Evolutionary conservation across 1,140 invertebrate genomes (phyloP).

Genomic region (Drosophila subobscura): DNA sequence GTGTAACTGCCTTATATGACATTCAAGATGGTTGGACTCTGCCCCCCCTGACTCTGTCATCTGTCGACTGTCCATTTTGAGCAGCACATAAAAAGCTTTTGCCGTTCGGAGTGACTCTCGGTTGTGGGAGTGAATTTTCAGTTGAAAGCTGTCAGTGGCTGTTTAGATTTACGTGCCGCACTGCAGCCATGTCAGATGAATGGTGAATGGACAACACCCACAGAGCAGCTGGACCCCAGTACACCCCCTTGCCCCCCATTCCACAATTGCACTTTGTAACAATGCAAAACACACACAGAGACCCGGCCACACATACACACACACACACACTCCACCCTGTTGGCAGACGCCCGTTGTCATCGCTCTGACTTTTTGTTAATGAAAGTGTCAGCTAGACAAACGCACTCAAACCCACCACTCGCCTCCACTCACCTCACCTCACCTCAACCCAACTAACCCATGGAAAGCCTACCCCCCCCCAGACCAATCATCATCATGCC

Average conservation of each 20-base stretch:
- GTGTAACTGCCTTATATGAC: conserved; percentile 38
- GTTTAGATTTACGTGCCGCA: conserved; percentile 81
- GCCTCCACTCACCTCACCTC: conserved; percentile 3
- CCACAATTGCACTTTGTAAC: conserved; percentile 68
- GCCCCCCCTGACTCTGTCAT: not conserved
- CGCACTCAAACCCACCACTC: conserved; percentile 33
- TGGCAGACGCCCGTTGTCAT: conserved; percentile 57
- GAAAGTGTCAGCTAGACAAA: conserved; percentile 81
- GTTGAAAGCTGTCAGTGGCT: conserved; percentile 78
- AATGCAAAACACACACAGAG: conserved; percentile 66
- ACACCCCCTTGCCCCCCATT: conserved; percentile 5
- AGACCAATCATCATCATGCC: not conserved
- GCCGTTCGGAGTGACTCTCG: not conserved
- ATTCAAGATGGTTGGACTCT: conserved; percentile 56
- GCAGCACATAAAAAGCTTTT: conserved; percentile 56
- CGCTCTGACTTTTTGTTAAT: conserved; percentile 80
- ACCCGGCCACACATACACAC: conserved; percentile 4
- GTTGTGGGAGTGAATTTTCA: conserved; percentile 35
- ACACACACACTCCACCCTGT: conserved; percentile 7
- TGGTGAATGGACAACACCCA: conserved; percentile 53
- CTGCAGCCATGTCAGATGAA: conserved; percentile 69
- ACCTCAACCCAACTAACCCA: conserved; percentile 15
- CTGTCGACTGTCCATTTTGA: conserved; percentile 47
- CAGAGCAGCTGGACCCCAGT: conserved; percentile 49
- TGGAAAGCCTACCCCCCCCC: too few relatives aligned